A percentile compares a stretch with the other conserved stretches of the same genome.
These are phyloP conservation scores for Vanacampus margaritifer DNA, from an alignment of 2,113 vertebrate species.

Conservation along the genomic window DNA sequence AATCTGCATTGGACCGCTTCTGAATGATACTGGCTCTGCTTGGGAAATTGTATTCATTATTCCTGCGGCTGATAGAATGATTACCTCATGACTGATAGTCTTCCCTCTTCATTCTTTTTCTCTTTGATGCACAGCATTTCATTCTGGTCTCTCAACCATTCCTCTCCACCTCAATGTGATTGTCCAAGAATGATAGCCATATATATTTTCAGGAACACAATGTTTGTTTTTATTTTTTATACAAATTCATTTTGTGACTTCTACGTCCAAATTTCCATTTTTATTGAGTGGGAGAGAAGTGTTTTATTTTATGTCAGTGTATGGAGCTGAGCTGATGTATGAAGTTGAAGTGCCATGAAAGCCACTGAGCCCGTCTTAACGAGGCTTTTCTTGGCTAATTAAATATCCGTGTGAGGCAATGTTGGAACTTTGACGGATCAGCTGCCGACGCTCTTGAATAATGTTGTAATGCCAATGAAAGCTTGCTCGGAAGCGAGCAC, in stretches of 20 bases:
- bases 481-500: constrained; percentile 24
- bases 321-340: constrained; percentile 27
- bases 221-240: constrained; percentile 9
- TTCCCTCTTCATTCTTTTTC: constrained; percentile 35
- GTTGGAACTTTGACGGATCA: constrained; percentile 54
- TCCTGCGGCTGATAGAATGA: constrained; percentile 51
- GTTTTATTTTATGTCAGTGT: constrained; percentile 41
- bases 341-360: constrained; percentile 27
- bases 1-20: constrained; percentile 50
- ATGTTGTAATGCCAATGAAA: constrained; percentile 33
- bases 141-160: constrained; percentile 34
- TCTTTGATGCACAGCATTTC: constrained; percentile 32
- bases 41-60: constrained; percentile 63
- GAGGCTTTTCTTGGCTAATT: constrained; percentile 48
- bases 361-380: constrained; percentile 20
- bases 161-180: constrained; percentile 23
- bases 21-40: constrained; percentile 42
- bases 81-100: constrained; percentile 53
- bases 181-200: constrained; percentile 22
- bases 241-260: constrained; percentile 13
- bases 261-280: constrained; percentile 7
- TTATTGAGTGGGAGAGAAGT: constrained; percentile 27
- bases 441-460: constrained; percentile 38
- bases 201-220: constrained; percentile 26
- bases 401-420: constrained; percentile 54